Conservation (phyloP, 1,140 invertebrate genomes). For the Meteorus sp. region DNA sequence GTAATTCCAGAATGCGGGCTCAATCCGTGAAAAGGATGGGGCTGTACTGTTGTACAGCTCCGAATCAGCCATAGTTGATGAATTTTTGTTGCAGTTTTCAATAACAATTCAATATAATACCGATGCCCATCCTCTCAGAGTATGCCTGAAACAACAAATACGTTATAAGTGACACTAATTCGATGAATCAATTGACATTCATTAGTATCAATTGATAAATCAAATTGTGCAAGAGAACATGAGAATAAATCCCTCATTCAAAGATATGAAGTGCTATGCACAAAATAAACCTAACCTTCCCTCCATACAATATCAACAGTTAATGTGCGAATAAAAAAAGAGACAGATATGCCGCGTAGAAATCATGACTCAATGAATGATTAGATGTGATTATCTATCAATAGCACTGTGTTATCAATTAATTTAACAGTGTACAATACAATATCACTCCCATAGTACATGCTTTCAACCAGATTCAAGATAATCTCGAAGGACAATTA, state of each 20-base stretch:
- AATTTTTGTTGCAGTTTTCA: background rate
- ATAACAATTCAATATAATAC: conserved; percentile 11
- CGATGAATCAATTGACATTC: conserved; percentile 16
- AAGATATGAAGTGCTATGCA: background rate
- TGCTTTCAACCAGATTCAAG: no score
- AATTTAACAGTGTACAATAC: background rate
- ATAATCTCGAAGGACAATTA: background rate
- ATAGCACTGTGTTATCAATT: conserved; percentile 15
- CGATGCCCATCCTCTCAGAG: conserved; percentile 15
- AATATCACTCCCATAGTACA: background rate
- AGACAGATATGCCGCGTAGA: background rate
- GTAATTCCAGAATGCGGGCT: conserved; percentile 51
- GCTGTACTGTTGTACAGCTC: conserved; percentile 40
- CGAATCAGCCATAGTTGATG: conserved; percentile 34
- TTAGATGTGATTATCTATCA: conserved; percentile 25
- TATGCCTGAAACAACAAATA: conserved; percentile 19
- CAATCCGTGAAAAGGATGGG: conserved; percentile 45
- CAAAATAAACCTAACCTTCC: background rate
- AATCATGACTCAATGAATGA: conserved; percentile 3
- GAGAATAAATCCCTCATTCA: no score
- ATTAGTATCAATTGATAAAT: conserved; percentile 16
- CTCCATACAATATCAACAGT: background rate
- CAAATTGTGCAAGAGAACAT: no score
- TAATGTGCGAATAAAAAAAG: background rate
- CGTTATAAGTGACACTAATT: background rate